A percentile compares a stretch with the other conserved stretches of the same genome.
Conservation (phyloP, 2,113 vertebrate genomes). For the Tenebrosternarchus preto region DNA sequence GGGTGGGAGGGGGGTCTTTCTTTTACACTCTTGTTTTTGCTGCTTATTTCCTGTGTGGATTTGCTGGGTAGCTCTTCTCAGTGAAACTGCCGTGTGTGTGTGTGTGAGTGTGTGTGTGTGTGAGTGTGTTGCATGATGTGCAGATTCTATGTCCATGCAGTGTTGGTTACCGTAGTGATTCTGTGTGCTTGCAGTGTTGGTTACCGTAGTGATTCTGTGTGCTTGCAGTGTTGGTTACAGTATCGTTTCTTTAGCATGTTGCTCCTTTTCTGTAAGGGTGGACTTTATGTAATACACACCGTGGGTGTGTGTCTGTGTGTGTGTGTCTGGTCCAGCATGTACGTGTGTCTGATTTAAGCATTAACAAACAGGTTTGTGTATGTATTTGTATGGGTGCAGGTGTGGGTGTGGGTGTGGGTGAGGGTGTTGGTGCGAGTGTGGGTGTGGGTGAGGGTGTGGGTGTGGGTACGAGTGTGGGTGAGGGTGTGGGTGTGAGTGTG, state of each 20-base stretch:
- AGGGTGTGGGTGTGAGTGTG: too few relatives aligned
- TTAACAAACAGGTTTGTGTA: too few relatives aligned
- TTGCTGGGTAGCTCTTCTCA: not conserved
- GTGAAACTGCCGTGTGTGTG: not conserved
- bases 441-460: too few relatives aligned
- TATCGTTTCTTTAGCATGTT: slow-evolving; percentile 16
- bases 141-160: slow-evolving; percentile 12
- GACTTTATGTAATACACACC: slow-evolving; percentile 28
- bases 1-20: not conserved
- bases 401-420: too few relatives aligned
- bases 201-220: slow-evolving; percentile 20
- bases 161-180: slow-evolving; percentile 28
- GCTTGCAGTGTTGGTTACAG: slow-evolving; percentile 29
- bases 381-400: too few relatives aligned
- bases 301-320: slow-evolving; percentile 57
- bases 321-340: slow-evolving; percentile 56
- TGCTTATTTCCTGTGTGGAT: not conserved
- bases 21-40: not conserved
- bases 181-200: slow-evolving; percentile 21
- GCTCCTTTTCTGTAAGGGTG: slow-evolving; percentile 21
- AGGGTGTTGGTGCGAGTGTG: too few relatives aligned
- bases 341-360: too few relatives aligned
- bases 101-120: slow-evolving; percentile 14
- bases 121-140: not conserved
- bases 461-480: too few relatives aligned